phyloP scores from a whole-genome alignment of 2,797 vertebrate genomes.

The Falco rusticolus region DNA sequence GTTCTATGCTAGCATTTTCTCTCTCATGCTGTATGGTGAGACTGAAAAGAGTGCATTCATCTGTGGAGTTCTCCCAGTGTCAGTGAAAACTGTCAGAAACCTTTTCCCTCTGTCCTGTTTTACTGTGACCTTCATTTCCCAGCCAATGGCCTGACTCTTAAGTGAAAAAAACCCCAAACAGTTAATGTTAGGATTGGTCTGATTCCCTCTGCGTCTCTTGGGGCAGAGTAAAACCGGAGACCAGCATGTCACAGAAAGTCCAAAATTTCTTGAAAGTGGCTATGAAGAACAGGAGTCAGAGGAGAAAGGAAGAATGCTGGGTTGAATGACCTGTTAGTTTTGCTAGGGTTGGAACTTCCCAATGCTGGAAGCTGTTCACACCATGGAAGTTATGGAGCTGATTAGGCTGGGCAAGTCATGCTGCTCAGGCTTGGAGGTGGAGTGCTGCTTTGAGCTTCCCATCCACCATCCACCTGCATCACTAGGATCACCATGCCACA shows the following conservation, averaged over 20 bases:
- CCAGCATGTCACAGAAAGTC: neutral
- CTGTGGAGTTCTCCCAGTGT: constrained; percentile 5
- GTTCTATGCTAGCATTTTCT: constrained; percentile 8
- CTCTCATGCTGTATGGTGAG: constrained; percentile 4
- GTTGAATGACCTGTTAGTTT: neutral
- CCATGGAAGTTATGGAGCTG: neutral
- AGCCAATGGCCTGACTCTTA: neutral
- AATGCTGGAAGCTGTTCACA: neutral
- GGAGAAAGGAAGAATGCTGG: neutral
- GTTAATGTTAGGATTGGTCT: neutral
- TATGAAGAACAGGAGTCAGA: neutral
- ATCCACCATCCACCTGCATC: neutral
- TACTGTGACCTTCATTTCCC: neutral
- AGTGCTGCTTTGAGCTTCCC: neutral
- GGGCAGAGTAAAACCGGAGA: neutral
- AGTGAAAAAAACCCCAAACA: fast-evolving
- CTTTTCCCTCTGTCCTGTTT: neutral
- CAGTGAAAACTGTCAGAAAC: neutral
- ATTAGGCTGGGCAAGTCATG: neutral
- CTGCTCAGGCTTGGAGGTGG: neutral
- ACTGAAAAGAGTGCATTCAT: constrained; percentile 10
- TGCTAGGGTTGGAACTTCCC: neutral
- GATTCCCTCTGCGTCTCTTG: neutral
- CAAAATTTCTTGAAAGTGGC: neutral
- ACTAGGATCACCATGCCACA: neutral